Evolutionary conservation across 2,113 vertebrate species (phyloP).

Genomic region (Terrapene triunguis): DNA sequence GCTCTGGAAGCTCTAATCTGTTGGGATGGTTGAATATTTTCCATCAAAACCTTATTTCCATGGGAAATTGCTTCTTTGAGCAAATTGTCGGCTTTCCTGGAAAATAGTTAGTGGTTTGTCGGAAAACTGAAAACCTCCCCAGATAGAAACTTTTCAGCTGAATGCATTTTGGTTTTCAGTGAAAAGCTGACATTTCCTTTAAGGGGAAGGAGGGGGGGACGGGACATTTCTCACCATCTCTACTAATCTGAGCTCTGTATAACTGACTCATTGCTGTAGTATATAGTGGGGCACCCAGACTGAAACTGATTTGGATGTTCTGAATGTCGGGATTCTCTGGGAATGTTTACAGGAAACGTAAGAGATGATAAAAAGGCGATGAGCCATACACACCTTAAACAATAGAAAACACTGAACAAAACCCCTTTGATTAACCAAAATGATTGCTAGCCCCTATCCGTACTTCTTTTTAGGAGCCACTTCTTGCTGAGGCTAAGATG

Average conservation of each 20-base stretch:
- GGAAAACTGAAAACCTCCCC: not conserved
- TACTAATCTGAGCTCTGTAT: constrained; percentile 50
- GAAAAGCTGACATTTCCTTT: not conserved
- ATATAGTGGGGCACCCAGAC: constrained; percentile 37
- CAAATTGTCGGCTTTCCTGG: not conserved
- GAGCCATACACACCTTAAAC: not conserved
- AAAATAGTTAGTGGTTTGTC: not conserved
- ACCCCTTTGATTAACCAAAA: not conserved
- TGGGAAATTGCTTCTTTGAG: not conserved
- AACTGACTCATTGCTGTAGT: not conserved
- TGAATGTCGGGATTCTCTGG: not conserved
- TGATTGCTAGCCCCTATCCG: not conserved
- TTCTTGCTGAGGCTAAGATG: not conserved
- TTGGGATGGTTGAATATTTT: constrained; percentile 50
- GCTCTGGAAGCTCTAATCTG: not conserved
- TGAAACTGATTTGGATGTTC: not conserved
- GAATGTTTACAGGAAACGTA: not conserved
- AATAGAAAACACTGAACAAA: not conserved
- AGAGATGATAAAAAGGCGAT: not conserved
- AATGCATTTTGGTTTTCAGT: constrained; percentile 54
- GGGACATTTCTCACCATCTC: constrained; percentile 52
- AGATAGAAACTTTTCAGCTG: constrained; percentile 51
- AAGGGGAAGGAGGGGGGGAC: constrained; percentile 3
- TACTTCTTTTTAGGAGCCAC: not conserved
- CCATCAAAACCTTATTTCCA: constrained; percentile 51